Conservation (phyloP, 2,888 invertebrate species). For the Caenorhabditis afra region DNA sequence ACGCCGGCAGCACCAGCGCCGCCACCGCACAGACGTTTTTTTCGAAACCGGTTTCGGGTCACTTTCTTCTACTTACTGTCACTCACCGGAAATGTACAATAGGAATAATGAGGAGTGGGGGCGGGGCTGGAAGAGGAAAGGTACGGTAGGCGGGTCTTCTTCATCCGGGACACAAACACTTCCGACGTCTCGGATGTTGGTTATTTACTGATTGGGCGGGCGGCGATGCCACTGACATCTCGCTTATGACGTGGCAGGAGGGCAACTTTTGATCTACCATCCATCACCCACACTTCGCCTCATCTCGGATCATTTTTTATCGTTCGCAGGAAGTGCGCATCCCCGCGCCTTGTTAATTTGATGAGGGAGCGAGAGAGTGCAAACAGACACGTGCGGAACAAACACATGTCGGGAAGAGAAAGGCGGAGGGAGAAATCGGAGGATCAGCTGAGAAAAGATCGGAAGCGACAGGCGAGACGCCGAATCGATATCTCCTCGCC, state of each 20-base stretch:
- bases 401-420: slow-evolving; percentile 23
- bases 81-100: slow-evolving; percentile 1
- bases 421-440: slow-evolving; percentile 7
- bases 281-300: not conserved
- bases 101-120: not conserved
- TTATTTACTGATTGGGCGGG: slow-evolving; percentile 14
- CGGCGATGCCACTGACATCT: too few relatives aligned
- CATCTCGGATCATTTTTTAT: slow-evolving; percentile 4
- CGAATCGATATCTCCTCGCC: slow-evolving; percentile 4
- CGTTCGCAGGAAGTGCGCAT: not conserved
- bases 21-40: slow-evolving; percentile 14
- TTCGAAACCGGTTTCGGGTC: slow-evolving; percentile 37
- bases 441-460: slow-evolving; percentile 33
- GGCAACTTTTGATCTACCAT: not conserved
- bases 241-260: not conserved
- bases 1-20: not conserved
- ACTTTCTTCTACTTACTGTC: slow-evolving; percentile 11
- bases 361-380: slow-evolving; percentile 30
- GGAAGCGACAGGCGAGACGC: not conserved
- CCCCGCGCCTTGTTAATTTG: slow-evolving; percentile 7
- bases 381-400: slow-evolving; percentile 35
- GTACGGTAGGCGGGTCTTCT: slow-evolving; percentile 6
- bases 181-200: not conserved
- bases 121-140: not conserved
- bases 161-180: slow-evolving; percentile 12